Conservation (phyloP, 2,113 vertebrate species). For the Chrysemys picta region DNA sequence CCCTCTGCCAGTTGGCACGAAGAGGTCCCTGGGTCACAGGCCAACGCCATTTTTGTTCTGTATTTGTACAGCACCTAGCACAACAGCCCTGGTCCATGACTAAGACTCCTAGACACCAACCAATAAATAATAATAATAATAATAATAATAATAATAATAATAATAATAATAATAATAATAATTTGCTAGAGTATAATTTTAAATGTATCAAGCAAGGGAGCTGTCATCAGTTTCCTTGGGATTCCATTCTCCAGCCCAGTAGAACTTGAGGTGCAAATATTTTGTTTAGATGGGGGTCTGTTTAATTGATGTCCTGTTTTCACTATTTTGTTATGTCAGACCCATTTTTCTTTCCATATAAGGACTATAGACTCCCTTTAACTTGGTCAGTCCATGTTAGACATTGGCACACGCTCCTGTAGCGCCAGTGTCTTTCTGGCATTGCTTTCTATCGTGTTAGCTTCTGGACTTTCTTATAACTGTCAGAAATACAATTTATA, state of each 20-base stretch:
- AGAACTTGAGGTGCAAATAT: not conserved
- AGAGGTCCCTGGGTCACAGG: not conserved
- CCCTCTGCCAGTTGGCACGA: not conserved
- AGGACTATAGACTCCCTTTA: not conserved
- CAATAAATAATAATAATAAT: not conserved
- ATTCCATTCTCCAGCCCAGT: not conserved
- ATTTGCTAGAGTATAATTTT: not conserved
- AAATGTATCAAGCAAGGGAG: not conserved
- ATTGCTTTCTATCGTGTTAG: not conserved
- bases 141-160: no score
- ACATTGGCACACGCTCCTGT: not conserved
- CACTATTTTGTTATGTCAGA: not conserved
- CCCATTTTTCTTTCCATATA: not conserved
- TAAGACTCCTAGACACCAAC: not conserved
- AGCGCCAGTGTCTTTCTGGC: rapidly evolving
- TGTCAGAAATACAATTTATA: not conserved
- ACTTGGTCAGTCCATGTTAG: rapidly evolving
- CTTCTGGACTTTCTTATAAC: not conserved
- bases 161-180: not conserved
- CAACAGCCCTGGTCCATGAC: not conserved
- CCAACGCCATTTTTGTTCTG: not conserved
- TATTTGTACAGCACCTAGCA: not conserved
- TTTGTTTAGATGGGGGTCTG: rapidly evolving
- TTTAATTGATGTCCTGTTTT: not conserved
- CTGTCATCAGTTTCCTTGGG: not conserved